Conservation (phyloP, 2,113 vertebrate species). For the Phyllostomus discolor region DNA sequence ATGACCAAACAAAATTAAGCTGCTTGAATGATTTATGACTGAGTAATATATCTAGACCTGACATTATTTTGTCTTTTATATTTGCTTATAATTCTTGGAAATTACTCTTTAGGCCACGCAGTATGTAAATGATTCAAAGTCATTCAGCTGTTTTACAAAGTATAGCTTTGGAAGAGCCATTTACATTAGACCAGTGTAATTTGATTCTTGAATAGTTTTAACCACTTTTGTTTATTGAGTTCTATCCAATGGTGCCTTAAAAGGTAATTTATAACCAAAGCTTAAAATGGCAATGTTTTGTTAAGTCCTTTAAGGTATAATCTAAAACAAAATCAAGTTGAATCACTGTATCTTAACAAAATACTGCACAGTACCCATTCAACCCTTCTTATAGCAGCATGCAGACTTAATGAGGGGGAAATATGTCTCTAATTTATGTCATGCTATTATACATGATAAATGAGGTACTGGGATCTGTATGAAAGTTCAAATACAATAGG, state of each 20-base stretch:
- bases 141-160: constrained; percentile 44
- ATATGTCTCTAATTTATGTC: background rate
- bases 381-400: background rate
- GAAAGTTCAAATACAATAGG: background rate
- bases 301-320: background rate
- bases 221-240: constrained; percentile 25
- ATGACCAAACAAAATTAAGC: constrained; percentile 59
- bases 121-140: constrained; percentile 42
- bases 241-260: background rate
- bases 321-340: constrained; percentile 21
- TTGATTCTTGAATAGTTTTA: constrained; percentile 16
- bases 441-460: constrained; percentile 13
- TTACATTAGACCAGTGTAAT: constrained; percentile 34
- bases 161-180: constrained; percentile 45
- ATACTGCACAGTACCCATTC: background rate
- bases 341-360: constrained; percentile 16
- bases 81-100: constrained; percentile 53
- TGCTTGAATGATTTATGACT: constrained; percentile 57
- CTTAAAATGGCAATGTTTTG: constrained; percentile 10
- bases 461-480: background rate
- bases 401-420: background rate
- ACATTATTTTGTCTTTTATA: constrained; percentile 62
- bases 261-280: constrained; percentile 30
- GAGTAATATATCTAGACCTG: constrained; percentile 38
- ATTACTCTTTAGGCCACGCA: constrained; percentile 25